phyloP scores from a whole-genome alignment of 2,888 invertebrate genomes.

The Xestia xanthographa region DNA sequence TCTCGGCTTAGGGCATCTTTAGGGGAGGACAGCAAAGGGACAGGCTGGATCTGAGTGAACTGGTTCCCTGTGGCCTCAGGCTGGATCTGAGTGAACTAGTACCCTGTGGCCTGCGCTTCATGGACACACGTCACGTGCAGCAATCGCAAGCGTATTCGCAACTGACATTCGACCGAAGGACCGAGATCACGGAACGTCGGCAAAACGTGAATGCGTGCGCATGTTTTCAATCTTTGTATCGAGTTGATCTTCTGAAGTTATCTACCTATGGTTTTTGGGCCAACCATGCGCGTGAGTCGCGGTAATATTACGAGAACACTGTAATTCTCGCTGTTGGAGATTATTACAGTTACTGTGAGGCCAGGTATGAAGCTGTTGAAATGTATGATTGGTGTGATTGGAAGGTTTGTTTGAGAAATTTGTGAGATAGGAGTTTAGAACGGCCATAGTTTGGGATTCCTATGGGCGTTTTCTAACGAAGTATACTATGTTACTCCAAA shows the following conservation, averaged over 20 bases:
- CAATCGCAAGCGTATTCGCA: neutral
- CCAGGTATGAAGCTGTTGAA: slow-evolving; percentile 38
- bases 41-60: too few species aligned
- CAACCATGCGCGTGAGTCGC: slow-evolving; percentile 40
- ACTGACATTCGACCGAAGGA: neutral
- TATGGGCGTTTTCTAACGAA: neutral
- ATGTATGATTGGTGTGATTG: slow-evolving; percentile 10
- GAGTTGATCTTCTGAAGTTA: neutral
- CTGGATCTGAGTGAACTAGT: too few species aligned
- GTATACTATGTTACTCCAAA: neutral
- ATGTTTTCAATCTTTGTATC: neutral
- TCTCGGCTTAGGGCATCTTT: too few species aligned
- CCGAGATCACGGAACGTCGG: neutral
- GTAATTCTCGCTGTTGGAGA: slow-evolving; percentile 41
- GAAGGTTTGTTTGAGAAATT: neutral
- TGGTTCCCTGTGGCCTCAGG: too few species aligned
- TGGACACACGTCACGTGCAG: neutral
- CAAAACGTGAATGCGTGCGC: neutral
- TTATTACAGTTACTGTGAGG: slow-evolving; percentile 50
- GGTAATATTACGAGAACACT: slow-evolving; percentile 53
- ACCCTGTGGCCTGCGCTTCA: too few species aligned
- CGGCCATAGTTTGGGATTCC: neutral
- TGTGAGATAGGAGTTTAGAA: neutral
- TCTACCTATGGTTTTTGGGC: neutral
- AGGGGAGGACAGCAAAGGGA: too few species aligned